Evolutionary conservation across 2,888 invertebrate species (phyloP).

Genomic region (Xestia xanthographa): DNA sequence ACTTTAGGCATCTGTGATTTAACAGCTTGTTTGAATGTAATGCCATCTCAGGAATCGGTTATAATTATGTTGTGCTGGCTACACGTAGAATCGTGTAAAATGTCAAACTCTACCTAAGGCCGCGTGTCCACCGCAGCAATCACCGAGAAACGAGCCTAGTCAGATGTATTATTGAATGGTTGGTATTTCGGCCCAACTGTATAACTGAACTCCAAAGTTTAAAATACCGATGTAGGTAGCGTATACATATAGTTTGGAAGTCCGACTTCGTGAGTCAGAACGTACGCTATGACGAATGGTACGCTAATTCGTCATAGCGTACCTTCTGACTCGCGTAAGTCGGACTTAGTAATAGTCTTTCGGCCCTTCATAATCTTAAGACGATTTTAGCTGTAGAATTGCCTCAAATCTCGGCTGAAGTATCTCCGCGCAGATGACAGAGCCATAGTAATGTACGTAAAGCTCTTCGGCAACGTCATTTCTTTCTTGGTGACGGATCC

Average conservation of each 20-base stretch:
- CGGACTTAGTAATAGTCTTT: neutral
- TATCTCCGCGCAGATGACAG: neutral
- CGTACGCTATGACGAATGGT: too few relatives aligned
- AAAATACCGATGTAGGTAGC: too few relatives aligned
- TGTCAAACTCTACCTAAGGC: conserved; percentile 18
- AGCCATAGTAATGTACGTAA: neutral
- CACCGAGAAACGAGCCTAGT: neutral
- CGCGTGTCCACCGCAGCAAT: conserved; percentile 3
- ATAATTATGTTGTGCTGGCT: neutral
- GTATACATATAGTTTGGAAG: too few relatives aligned
- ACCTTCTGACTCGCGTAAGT: too few relatives aligned
- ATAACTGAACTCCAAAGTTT: too few relatives aligned
- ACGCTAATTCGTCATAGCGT: too few relatives aligned
- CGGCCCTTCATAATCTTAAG: neutral
- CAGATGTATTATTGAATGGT: neutral
- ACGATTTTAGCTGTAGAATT: neutral
- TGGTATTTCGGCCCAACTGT: neutral
- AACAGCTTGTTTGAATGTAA: conserved; percentile 15
- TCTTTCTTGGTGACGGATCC: neutral
- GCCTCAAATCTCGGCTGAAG: neutral
- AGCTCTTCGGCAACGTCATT: neutral
- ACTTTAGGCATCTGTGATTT: conserved; percentile 30
- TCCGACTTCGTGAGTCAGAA: too few relatives aligned
- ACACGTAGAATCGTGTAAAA: conserved; percentile 31
- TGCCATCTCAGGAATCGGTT: neutral